Evolutionary conservation across 2,113 vertebrate species (phyloP).

Genomic region (Silurus asotus): DNA sequence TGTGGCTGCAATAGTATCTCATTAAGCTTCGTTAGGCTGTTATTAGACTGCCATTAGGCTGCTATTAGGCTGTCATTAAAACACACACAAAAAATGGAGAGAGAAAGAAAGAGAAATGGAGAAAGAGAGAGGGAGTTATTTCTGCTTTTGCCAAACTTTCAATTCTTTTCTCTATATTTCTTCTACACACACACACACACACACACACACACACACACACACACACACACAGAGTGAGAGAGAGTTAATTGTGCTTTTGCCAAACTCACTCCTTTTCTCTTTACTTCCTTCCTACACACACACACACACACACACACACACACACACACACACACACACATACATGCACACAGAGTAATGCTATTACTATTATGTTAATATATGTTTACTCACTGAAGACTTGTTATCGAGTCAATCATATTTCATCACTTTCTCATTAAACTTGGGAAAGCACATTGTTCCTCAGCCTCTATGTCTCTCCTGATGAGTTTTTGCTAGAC

Average conservation of each 20-base stretch:
- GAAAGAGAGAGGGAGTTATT: neutral
- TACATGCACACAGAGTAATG: neutral
- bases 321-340: slow-evolving; percentile 8
- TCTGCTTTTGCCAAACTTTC: neutral
- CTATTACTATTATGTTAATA: slow-evolving; percentile 32
- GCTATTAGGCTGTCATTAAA: slow-evolving; percentile 41
- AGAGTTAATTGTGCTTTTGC: no score
- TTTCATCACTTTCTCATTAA: slow-evolving; percentile 19
- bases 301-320: slow-evolving; percentile 13
- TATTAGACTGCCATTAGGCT: slow-evolving; percentile 51
- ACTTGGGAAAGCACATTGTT: neutral
- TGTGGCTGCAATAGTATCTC: slow-evolving; percentile 18
- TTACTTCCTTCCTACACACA: neutral
- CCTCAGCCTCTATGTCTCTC: neutral
- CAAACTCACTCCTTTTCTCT: neutral
- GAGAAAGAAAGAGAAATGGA: neutral
- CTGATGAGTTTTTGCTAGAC: slow-evolving; percentile 29
- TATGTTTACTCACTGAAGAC: slow-evolving; percentile 21
- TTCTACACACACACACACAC: neutral
- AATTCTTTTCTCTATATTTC: neutral
- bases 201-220: slow-evolving; percentile 26
- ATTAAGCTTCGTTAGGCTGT: slow-evolving; percentile 44
- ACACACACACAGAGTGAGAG: neutral
- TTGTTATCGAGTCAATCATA: slow-evolving; percentile 37
- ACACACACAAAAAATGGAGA: neutral